Evolutionary conservation across 2,888 invertebrate species (phyloP), one percentile per base, ranked within the genome.

Genomic region (Azorinus chamasolen): DNA sequence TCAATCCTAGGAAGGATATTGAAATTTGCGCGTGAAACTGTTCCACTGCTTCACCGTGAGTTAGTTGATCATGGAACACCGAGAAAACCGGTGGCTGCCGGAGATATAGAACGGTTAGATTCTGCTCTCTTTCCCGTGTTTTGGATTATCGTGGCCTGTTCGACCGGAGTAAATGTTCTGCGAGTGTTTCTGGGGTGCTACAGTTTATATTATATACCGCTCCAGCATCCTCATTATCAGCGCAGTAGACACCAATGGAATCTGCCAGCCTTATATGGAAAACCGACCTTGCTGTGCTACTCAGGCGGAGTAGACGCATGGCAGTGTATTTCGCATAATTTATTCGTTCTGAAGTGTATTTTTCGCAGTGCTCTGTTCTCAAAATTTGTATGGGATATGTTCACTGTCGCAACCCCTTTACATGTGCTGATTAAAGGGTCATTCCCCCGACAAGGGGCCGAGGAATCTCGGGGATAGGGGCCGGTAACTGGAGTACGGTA

Each of bases 301-400:
- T 70, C 65, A 61, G 59, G 59, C 65, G 55, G 46, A 76, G 55
- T 57, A 66, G 72, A 63, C 74, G 80, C 72, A 84, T 85, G 84
- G 84, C 73, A 79, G 83, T 79, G 70, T 62, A 75, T 86, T 87
- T 86, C 85, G 88, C 88, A 88, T 88, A 88, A 88, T 88, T 88
- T 87, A 88, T 88, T 88, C 87, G 83, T 69, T 84, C 83, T 79
- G 84, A 79, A 79, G 83, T 76, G 68, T 57, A 62, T 66, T 69
- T 84, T 85, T 84, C 83, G 80, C 65, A 69, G 74, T 78, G 78
- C 70, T 75, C 72, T 83, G 70, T 74, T 81, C 70, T 78, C 59
- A 63, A 61, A 55, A 61, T 69, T 69, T 57, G 41, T 64, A 58
- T 72, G 68, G 75, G 69, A 75, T 71, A 65, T 78, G 61, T 41